A percentile compares a stretch with the other conserved stretches of the same genome.
These are phyloP conservation scores for Pogonognathellus flavescens DNA, from an alignment of 1,140 invertebrate species.

Conservation along the genomic window DNA sequence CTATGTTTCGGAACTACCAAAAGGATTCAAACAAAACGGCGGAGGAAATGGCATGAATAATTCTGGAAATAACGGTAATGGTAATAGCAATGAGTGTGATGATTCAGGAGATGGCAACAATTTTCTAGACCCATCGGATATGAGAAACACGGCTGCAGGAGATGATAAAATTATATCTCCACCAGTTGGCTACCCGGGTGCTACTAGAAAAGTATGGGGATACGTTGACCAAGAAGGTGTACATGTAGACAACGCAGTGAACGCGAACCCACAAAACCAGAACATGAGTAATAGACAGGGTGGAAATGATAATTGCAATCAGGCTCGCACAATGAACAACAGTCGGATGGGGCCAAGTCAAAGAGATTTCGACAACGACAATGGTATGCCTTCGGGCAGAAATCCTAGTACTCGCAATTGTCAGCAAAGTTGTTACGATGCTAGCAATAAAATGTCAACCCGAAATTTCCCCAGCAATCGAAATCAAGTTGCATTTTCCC, in stretches of 20 bases:
- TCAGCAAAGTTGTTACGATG: neutral
- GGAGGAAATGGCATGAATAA: no score
- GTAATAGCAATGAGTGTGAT: neutral
- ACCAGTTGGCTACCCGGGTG: conserved; percentile 55
- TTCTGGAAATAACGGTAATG: conserved; percentile 12
- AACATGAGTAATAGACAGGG: neutral
- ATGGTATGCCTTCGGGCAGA: neutral
- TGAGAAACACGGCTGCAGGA: conserved; percentile 37
- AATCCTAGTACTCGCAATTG: neutral
- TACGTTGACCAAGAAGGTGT: conserved; percentile 2
- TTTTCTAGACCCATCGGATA: no score
- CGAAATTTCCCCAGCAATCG: neutral
- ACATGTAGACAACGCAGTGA: neutral
- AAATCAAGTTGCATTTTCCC: neutral
- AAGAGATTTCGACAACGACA: neutral
- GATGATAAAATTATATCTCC: conserved; percentile 43
- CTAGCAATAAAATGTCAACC: neutral
- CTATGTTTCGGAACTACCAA: conserved; percentile 53
- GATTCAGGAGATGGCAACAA: neutral
- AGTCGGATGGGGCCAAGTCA: neutral
- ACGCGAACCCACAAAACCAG: neutral
- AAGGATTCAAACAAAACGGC: conserved; percentile 8
- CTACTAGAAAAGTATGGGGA: conserved; percentile 26
- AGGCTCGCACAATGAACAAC: neutral
- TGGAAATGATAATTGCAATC: neutral